Percentiles rank a stretch among this genome's conserved stretches.
phyloP scores from a whole-genome alignment of 2,888 invertebrate genomes.

The Lumbricus terrestris region DNA sequence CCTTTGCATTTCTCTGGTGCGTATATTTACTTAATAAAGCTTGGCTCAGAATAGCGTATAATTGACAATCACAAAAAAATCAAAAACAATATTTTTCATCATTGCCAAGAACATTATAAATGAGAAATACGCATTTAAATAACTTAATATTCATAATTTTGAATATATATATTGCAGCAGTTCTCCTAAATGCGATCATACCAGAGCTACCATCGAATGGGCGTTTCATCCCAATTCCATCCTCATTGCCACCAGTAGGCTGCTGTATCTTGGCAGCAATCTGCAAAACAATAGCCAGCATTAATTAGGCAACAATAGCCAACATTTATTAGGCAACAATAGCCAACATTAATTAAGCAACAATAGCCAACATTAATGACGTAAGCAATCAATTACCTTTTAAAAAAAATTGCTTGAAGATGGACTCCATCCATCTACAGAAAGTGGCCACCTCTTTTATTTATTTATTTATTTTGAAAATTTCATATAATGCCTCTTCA shows the following conservation, averaged over 20 bases:
- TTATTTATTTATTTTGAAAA: too few species aligned
- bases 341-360: neutral
- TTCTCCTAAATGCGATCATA: constrained; percentile 21
- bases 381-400: neutral
- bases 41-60: constrained; percentile 19
- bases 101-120: neutral
- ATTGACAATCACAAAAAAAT: neutral
- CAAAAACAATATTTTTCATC: neutral
- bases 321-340: neutral
- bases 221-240: constrained; percentile 35
- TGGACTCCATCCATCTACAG: neutral
- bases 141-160: neutral
- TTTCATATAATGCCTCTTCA: too few species aligned
- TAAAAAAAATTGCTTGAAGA: neutral
- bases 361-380: neutral
- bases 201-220: constrained; percentile 38
- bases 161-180: neutral
- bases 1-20: neutral
- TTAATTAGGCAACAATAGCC: neutral
- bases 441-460: too few species aligned
- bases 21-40: neutral
- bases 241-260: constrained; percentile 25
- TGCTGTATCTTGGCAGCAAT: constrained; percentile 38
- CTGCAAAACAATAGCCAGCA: constrained; percentile 26
- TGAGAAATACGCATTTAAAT: neutral